These are phyloP conservation scores for Lucifuga dentata DNA, from an alignment of 2,113 vertebrate genomes.

Conservation along the genomic window DNA sequence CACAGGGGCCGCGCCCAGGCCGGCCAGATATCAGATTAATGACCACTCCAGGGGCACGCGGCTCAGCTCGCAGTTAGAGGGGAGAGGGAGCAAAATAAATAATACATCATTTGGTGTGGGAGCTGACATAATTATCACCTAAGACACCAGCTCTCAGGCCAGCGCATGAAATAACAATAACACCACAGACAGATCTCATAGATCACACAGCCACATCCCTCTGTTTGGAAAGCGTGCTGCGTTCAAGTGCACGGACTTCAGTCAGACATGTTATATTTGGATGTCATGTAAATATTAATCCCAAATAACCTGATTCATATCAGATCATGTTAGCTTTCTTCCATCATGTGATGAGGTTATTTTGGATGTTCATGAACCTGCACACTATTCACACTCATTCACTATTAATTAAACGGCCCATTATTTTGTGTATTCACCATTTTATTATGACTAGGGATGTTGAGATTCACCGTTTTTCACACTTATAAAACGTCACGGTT, in stretches of 20 bases:
- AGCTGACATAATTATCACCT: constrained; percentile 84
- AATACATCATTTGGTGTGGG: constrained; percentile 83
- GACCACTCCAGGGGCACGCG: constrained; percentile 84
- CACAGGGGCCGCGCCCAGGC: constrained; percentile 79
- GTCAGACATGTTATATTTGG: background rate
- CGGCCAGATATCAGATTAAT: constrained; percentile 85
- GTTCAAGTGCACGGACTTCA: background rate
- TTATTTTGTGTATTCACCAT: no score
- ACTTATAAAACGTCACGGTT: no score
- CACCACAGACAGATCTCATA: constrained; percentile 32
- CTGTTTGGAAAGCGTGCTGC: constrained; percentile 14
- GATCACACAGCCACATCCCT: constrained; percentile 38
- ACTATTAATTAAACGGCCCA: no score
- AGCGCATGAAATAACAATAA: constrained; percentile 66
- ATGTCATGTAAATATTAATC: no score
- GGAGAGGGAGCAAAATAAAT: constrained; percentile 80
- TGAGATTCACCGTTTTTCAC: no score
- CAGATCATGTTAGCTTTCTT: no score
- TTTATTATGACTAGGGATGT: no score
- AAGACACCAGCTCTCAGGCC: constrained; percentile 70
- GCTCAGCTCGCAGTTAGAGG: constrained; percentile 79
- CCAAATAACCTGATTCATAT: no score
- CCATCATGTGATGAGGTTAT: no score
- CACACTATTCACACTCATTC: no score
- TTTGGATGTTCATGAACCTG: no score